Base-by-base conservation (phyloP, 2,797 vertebrate genomes). In the Pyrocephalus nanus region DNA sequence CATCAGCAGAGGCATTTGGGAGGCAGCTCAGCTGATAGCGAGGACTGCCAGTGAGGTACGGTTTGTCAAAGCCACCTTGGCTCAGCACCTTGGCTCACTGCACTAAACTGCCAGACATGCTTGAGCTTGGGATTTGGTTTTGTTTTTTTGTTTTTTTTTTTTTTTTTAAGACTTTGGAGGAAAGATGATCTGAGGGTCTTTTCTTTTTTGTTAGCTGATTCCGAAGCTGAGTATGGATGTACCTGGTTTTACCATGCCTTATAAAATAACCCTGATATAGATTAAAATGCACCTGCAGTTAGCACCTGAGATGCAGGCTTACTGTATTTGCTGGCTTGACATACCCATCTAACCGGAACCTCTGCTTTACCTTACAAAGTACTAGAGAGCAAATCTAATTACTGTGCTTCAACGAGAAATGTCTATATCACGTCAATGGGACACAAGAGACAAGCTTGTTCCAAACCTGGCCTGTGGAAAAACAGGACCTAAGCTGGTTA, bases 331-430 rank as follows among this genome's bases (percentile, higher is more conserved):
- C 30, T 36, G 50, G 17, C 40, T 69, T 93, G 83, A 82, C 58
- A 38, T 51, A 51, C 9, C 30, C 69, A 34, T 48, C 60, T 66
- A 34, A 95, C 50, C 0, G 0, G 58, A 94, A 91, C 72, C 88
- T 93, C 91, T 88, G 50, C 60, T 95, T 95, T 94, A 96, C 90
- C 94, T 91, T 92, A 90, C 72, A 20, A 87, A 93, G 78, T 81
- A 69, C 87, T 93, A 93, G 95, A 95, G 62, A 91, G 54, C 62
- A 96, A 93, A 96, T 96, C 93, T 91, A 92, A 96, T 96, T 93
- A 92, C 81, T 88, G 79, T 62, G 69, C 75, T 81, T 92, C 89
- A 51, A 50, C 82, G 82, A 93, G 86, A 94, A 94, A 89, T 74
- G 64, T 79, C 86, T 85, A 47, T 86, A 88, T 84, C 91, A 74